These are phyloP conservation scores for Ctenosaura bakeri DNA, from an alignment of 2,797 vertebrate genomes.

Conservation along the genomic window DNA sequence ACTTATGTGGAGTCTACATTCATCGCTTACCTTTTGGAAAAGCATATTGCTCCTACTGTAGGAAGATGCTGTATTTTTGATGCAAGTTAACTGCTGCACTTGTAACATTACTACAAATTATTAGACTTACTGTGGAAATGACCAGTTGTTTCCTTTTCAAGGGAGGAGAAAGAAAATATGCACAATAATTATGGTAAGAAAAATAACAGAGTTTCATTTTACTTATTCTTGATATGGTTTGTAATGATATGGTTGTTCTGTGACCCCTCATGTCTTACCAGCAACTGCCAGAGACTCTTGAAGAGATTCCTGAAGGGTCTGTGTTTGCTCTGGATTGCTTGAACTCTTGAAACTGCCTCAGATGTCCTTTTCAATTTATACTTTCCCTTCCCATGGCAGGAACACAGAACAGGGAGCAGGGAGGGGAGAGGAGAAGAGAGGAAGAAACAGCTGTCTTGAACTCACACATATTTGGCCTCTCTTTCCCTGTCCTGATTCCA, in stretches of 20 bases:
- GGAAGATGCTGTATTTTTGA: slow-evolving; percentile 37
- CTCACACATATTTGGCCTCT: too few relatives aligned
- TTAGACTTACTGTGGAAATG: not conserved
- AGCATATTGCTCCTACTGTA: not conserved
- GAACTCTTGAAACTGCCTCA: not conserved
- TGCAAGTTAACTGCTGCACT: slow-evolving; percentile 6
- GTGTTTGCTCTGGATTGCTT: not conserved
- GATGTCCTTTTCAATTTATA: not conserved
- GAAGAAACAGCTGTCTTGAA: too few relatives aligned
- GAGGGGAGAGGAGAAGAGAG: too few relatives aligned
- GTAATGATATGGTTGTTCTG: not conserved
- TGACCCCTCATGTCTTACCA: not conserved
- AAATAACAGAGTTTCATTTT: not conserved
- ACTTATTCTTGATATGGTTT: not conserved
- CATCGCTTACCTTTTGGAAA: not conserved
- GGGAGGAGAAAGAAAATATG: not conserved
- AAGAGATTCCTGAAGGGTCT: not conserved
- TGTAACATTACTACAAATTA: not conserved
- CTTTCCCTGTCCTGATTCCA: not conserved
- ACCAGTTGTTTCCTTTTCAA: not conserved
- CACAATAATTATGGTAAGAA: not conserved
- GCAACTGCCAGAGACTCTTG: not conserved
- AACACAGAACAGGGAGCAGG: too few relatives aligned
- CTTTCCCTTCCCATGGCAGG: too few relatives aligned
- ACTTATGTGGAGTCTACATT: not conserved